Base-by-base conservation (phyloP, 2,888 invertebrate species). In the Eilema caniola region DNA sequence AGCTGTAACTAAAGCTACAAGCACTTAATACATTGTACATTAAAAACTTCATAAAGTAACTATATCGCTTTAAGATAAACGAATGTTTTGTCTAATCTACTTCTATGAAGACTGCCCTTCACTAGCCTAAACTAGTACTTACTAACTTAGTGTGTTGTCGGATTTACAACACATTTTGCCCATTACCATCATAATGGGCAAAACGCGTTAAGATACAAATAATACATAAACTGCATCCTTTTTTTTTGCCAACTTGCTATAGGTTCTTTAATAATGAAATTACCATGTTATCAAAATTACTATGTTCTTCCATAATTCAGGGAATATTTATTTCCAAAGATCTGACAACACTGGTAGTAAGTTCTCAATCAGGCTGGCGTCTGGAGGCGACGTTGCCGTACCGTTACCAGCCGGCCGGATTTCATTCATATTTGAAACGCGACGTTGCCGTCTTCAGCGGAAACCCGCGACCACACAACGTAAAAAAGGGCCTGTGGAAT, bases 391-490 rank as follows among this genome's bases (percentile, higher is more conserved):
- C 92, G 95, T 95, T 95, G 95, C 95, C 95, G 79, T 86, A 72
- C 92, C 91, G 94, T 83, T 86, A 92, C 87, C 89, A 85, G 91
- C 86, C 93, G 92, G 93, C 94, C 92, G 93, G 95, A 93, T 94
- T 95, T 95, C 95, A 95, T 95, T 95, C 95, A 95, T 95, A 95
- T 95, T 93, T 95, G 91, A 94, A 89, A 90, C 89, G 93, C 94
- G 93, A 89, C 93, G 95, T 95, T 95, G 95, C 95, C 94, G 93
- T 91, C 91, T 89, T 89, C 94, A 91, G 92, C 95, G 95, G 95
- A 95, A 95, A 95, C 94, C 41, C 93, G 93, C 95, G 95, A 93
- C 94, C 94, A 94, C 94, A 93, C 94, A 94, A 87, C 92, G 94
- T 95, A 95, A 95, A 94, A 95, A 95, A 93, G 91, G 90, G 94